phyloP scores from a whole-genome alignment of 2,113 vertebrate species.

The Xenus cinereus region DNA sequence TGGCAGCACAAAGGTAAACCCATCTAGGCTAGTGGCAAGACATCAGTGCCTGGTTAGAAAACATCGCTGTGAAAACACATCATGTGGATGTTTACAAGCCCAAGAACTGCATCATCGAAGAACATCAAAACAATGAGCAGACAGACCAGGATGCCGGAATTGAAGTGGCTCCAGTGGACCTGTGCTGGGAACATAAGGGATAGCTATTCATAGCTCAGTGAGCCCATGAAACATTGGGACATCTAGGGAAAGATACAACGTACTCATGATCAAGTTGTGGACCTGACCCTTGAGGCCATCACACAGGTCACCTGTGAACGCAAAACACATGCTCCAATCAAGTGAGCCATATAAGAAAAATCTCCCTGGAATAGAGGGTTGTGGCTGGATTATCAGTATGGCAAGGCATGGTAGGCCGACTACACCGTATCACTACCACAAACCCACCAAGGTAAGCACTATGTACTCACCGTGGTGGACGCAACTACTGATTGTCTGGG shows the following conservation, averaged over 20 bases:
- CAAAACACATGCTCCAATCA: accelerated
- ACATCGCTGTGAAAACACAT: neutral
- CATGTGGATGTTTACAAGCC: neutral
- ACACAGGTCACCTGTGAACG: neutral
- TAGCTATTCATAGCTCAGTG: neutral
- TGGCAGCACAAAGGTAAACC: neutral
- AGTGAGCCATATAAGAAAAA: neutral
- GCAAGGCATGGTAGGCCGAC: neutral
- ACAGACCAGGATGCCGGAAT: neutral
- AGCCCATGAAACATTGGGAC: neutral
- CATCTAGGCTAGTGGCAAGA: no score
- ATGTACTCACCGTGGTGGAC: neutral
- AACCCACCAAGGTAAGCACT: neutral
- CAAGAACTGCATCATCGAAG: neutral
- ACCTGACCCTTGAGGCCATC: neutral
- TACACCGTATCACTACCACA: neutral
- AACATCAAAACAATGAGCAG: neutral
- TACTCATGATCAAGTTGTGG: neutral
- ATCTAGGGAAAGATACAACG: neutral
- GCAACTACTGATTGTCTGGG: neutral
- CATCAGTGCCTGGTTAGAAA: neutral
- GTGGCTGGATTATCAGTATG: neutral
- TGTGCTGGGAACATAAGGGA: neutral
- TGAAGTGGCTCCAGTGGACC: neutral
- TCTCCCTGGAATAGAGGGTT: neutral